Conservation (phyloP, 2,113 vertebrate genomes). For the Pluvialis apricaria region DNA sequence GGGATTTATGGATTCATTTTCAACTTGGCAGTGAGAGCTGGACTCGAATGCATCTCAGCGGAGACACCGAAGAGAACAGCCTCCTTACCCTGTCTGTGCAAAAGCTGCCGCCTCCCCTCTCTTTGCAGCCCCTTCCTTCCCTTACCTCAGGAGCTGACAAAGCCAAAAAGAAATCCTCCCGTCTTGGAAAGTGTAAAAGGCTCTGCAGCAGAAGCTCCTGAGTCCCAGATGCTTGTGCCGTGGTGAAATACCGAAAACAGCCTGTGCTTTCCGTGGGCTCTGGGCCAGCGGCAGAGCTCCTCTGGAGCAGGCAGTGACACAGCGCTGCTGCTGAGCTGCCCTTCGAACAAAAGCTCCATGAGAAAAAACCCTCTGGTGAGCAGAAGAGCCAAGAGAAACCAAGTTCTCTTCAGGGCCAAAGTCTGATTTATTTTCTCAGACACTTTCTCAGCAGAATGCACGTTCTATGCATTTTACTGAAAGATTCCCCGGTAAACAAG, state of each 20-base stretch:
- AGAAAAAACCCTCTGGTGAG: background rate
- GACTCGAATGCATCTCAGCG: background rate
- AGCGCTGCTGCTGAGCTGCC: background rate
- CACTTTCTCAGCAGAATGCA: background rate
- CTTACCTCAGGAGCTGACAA: background rate
- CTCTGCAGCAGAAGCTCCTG: background rate
- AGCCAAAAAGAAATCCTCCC: background rate
- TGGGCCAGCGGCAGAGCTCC: background rate
- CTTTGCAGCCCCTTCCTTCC: background rate
- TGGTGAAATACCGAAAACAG: background rate
- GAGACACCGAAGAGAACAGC: background rate
- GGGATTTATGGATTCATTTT: constrained; percentile 29
- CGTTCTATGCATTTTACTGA: background rate
- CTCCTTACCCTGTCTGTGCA: background rate
- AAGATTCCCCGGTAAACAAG: background rate
- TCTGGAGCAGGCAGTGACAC: background rate
- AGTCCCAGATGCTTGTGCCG: background rate
- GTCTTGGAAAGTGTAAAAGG: background rate
- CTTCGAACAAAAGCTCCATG: background rate
- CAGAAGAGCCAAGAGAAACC: background rate
- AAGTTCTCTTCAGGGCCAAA: background rate
- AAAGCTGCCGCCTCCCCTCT: background rate
- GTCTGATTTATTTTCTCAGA: background rate
- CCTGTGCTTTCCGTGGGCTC: background rate
- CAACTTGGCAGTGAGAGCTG: background rate